A percentile compares a stretch with the other conserved stretches of the same genome.
Conservation (phyloP, 1,140 invertebrate species). For the Harpegnathos saltator region DNA sequence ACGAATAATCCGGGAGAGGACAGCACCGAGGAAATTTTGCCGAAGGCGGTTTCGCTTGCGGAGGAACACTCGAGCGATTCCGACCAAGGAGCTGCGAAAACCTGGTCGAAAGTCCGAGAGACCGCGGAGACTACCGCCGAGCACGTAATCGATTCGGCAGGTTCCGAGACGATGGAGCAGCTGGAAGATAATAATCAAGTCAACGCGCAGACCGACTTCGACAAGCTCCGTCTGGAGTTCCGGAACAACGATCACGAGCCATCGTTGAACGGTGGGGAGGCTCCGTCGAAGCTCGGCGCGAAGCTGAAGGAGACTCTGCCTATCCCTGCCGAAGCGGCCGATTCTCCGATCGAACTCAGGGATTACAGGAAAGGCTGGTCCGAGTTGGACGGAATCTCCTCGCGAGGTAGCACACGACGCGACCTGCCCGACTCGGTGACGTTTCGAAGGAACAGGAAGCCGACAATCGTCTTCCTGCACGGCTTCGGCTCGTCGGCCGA, state of each 20-base stretch:
- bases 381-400: conserved; percentile 50
- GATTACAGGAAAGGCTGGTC: conserved; percentile 68
- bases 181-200: conserved; percentile 64
- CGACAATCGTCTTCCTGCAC: conserved; percentile 90
- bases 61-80: conserved; percentile 27
- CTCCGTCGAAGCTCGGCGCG: conserved; percentile 72
- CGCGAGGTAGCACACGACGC: neutral
- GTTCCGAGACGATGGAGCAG: conserved; percentile 39
- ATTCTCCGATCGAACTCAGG: conserved; percentile 66
- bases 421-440: conserved; percentile 66
- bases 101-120: conserved; percentile 37
- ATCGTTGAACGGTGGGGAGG: conserved; percentile 76
- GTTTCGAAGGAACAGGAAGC: conserved; percentile 83
- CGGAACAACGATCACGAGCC: conserved; percentile 62
- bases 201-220: conserved; percentile 74
- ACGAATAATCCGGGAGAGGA: conserved; percentile 78
- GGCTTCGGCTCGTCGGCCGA: conserved; percentile 91
- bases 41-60: neutral
- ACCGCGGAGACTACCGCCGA: neutral
- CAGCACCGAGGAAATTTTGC: conserved; percentile 46
- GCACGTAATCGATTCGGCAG: neutral
- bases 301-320: conserved; percentile 54
- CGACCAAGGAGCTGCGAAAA: conserved; percentile 22
- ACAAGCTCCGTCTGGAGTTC: conserved; percentile 80
- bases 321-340: neutral